A percentile compares a stretch with the other conserved stretches of the same genome.
phyloP scores from a whole-genome alignment of 1,140 invertebrate species.

The Trichonephila clavata region DNA sequence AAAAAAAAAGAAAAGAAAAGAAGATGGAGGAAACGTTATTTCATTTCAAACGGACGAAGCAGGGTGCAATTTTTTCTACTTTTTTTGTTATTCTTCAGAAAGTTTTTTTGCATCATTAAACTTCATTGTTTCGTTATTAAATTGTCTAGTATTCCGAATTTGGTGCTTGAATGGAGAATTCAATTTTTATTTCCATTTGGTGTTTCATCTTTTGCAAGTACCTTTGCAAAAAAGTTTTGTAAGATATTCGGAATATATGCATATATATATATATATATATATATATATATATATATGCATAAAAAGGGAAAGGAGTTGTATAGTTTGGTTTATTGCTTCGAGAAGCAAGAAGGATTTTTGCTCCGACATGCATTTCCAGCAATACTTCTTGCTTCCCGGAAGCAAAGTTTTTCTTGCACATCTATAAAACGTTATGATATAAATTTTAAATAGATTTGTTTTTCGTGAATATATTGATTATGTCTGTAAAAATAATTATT shows the following conservation, averaged over 20 bases:
- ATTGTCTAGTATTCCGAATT: conserved; percentile 49
- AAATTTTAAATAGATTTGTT: background rate
- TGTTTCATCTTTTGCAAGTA: conserved; percentile 7
- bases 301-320: background rate
- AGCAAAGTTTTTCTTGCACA: background rate
- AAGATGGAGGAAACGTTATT: conserved; percentile 23
- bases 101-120: conserved; percentile 55
- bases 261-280: background rate
- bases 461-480: background rate
- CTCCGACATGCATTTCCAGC: background rate
- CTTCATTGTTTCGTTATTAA: conserved; percentile 54
- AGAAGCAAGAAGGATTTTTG: background rate
- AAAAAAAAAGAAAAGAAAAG: background rate
- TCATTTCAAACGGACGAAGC: conserved; percentile 30
- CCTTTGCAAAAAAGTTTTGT: background rate
- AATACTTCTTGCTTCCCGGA: background rate
- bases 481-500: too few relatives aligned
- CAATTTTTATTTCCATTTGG: conserved; percentile 37
- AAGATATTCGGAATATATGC: background rate
- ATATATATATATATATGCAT: too few relatives aligned
- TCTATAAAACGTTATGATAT: too few relatives aligned
- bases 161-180: background rate
- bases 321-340: background rate
- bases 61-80: background rate
- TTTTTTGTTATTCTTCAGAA: background rate